Evolutionary conservation across 53 echinoderm and acorn worm species (phyloP), one percentile per base, ranked within the genome.

Genomic region (Pentamera pediparva): DNA sequence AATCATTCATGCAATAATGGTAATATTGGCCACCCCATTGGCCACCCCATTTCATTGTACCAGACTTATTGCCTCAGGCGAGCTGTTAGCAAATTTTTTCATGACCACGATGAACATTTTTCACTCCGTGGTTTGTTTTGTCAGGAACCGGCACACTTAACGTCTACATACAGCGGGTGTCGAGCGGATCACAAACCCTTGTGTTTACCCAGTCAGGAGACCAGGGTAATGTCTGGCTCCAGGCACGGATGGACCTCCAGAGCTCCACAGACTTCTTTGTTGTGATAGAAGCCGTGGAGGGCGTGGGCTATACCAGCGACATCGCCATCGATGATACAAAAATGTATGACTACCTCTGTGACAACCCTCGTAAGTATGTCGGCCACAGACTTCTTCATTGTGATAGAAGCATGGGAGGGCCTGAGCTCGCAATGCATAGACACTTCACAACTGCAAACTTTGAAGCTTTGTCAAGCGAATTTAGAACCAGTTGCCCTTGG

Each of bases 311-410:
- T 21, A 60, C 63, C 10, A 72, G 85, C 20, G 85, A 84, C 35
- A 90, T 90, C 7, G 90, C 95, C 0, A 36, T 95, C 4, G 95
- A 95, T 62, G 95, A 95, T 62, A 70, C 55, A n/a, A 51, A 53
- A 17, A 32, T 47, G 54, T 54, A 53, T 53, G 10, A 32, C 24
- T 72, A 72, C 21, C 5, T 35, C 34, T 72, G 73, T 32, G 25
- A 17, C 32, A 53, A 32, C 54, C 12, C 73, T 35, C 34, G 73
- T 72, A 72, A 72, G 73, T 51, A 1, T 45, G n/a, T 45, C n/a
- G 12, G n/a, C 38, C 2, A 37, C 26, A 65, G 38, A 65, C 15
- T 65, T 27, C 20, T n/a, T 28, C 26, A 61, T 81, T 11, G 38
- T 61, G 1, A 65, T 83, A 32, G 56, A 83, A 18, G 83, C 38